A percentile compares a stretch with the other conserved stretches of the same genome.
phyloP scores from a whole-genome alignment of 2,797 vertebrate species.

The Acanthornis magna region DNA sequence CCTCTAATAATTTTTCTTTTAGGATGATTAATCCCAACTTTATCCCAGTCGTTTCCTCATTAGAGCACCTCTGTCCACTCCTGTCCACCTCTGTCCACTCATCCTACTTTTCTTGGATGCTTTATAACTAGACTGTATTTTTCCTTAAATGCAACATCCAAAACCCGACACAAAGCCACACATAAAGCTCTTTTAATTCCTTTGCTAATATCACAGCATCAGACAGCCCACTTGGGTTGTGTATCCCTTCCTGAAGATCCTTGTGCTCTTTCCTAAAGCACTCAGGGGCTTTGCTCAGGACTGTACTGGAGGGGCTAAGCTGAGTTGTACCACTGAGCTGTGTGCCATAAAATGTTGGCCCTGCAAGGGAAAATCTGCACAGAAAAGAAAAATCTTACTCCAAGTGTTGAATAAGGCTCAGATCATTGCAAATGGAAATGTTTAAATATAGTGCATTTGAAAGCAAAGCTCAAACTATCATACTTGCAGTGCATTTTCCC shows the following conservation, averaged over 20 bases:
- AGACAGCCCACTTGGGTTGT: background rate
- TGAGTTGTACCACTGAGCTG: background rate
- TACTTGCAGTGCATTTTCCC: background rate
- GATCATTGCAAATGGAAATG: background rate
- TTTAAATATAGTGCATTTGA: background rate
- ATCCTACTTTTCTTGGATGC: background rate
- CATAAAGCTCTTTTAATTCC: background rate
- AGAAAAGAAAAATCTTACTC: background rate
- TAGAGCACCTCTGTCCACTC: background rate
- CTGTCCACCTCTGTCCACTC: background rate
- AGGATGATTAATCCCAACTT: background rate
- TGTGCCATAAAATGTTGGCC: background rate
- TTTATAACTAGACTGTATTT: background rate
- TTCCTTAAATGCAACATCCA: background rate
- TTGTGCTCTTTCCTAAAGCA: background rate
- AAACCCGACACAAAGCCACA: background rate
- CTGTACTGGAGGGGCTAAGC: background rate
- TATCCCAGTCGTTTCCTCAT: background rate
- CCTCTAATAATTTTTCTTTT: background rate
- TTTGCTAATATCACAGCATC: background rate
- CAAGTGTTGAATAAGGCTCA: background rate
- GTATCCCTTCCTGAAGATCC: background rate
- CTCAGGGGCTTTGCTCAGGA: background rate
- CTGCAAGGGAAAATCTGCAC: background rate
- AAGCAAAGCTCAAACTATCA: background rate